Conservation (phyloP, 2,888 invertebrate genomes). For the Apodemia duryi region DNA sequence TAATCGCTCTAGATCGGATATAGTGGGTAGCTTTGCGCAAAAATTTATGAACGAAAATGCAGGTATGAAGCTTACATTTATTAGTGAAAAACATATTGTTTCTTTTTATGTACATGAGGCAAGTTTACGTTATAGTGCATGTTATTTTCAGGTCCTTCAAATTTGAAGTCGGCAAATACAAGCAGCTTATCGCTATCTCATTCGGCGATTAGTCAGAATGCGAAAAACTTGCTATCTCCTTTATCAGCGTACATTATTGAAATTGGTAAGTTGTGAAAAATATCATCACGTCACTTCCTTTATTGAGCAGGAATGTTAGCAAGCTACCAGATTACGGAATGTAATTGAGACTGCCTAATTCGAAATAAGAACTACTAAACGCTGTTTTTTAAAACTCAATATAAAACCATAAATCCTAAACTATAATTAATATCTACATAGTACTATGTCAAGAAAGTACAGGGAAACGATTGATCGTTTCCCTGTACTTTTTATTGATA, state of each 20-base stretch:
- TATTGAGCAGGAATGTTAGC: constrained; percentile 44
- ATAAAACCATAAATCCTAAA: too few relatives aligned
- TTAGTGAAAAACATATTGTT: not conserved
- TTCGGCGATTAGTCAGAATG: constrained; percentile 61
- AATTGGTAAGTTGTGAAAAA: constrained; percentile 66
- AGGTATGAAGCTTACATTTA: constrained; percentile 39
- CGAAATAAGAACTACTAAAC: too few relatives aligned
- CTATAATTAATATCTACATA: too few relatives aligned
- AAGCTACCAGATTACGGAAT: too few relatives aligned
- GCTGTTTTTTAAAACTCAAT: too few relatives aligned
- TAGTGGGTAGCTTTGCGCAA: constrained; percentile 66
- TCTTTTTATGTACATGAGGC: not conserved
- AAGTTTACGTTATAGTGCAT: not conserved
- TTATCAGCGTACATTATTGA: constrained; percentile 82
- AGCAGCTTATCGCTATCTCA: constrained; percentile 62
- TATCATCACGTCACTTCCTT: constrained; percentile 73
- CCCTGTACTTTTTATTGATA: too few relatives aligned
- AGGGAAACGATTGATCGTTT: too few relatives aligned
- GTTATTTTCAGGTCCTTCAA: constrained; percentile 52
- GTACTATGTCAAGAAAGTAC: too few relatives aligned
- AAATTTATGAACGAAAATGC: constrained; percentile 64
- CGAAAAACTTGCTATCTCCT: constrained; percentile 62
- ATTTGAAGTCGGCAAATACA: constrained; percentile 50
- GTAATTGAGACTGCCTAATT: too few relatives aligned
- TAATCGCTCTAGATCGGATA: constrained; percentile 67